phyloP scores from a whole-genome alignment of 2,888 invertebrate species.

The Sinohyriopsis cumingii region DNA sequence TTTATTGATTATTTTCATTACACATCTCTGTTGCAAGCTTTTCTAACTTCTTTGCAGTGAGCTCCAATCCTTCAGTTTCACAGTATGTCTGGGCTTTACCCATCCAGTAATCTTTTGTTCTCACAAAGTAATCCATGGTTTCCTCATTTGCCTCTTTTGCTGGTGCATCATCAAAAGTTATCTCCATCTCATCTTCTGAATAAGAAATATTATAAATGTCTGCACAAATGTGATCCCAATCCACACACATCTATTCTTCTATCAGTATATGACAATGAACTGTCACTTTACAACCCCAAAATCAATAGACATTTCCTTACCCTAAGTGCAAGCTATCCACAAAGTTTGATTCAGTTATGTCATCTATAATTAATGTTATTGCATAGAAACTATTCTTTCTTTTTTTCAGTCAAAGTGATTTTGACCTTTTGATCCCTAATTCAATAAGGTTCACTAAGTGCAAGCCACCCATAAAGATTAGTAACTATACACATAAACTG shows the following conservation, averaged over 20 bases:
- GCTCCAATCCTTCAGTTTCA: slow-evolving; percentile 57
- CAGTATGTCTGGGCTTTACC: slow-evolving; percentile 60
- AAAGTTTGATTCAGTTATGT: too few species aligned
- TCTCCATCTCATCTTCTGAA: slow-evolving; percentile 61
- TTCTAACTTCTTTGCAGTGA: slow-evolving; percentile 57
- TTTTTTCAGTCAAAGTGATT: too few species aligned
- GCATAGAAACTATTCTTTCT: too few species aligned
- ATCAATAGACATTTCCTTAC: too few species aligned
- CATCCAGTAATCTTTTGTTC: slow-evolving; percentile 66
- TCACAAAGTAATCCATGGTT: slow-evolving; percentile 57
- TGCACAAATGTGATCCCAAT: not conserved
- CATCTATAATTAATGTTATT: too few species aligned
- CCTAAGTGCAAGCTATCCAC: too few species aligned
- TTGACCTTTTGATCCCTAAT: too few species aligned
- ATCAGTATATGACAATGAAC: too few species aligned
- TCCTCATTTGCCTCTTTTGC: slow-evolving; percentile 51
- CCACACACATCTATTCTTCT: not conserved
- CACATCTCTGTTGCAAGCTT: slow-evolving; percentile 66
- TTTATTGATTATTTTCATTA: slow-evolving; percentile 30
- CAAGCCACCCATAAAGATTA: too few species aligned
- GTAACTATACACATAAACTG: too few species aligned
- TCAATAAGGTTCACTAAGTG: too few species aligned
- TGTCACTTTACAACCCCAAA: too few species aligned
- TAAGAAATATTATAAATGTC: slow-evolving; percentile 38
- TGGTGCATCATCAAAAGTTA: slow-evolving; percentile 64